phyloP scores from a whole-genome alignment of 2,113 vertebrate species.

The Halcyon malimbica region DNA sequence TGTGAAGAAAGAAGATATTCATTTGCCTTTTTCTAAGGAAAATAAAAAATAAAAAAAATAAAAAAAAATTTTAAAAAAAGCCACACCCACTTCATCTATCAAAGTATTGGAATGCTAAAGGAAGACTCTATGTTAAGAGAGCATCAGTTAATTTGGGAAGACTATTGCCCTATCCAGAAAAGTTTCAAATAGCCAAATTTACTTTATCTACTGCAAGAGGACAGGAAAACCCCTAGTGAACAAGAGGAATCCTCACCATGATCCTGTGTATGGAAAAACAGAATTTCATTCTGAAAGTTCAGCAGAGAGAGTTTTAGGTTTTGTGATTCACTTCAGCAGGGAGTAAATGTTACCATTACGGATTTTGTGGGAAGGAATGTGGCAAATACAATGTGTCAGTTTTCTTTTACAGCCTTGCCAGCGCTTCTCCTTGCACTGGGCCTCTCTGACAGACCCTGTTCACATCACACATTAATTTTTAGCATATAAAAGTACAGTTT shows the following conservation, averaged over 20 bases:
- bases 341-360: not conserved
- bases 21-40: not conserved
- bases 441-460: not conserved
- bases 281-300: not conserved
- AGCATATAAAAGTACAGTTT: not conserved
- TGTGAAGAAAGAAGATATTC: slow-evolving; percentile 11
- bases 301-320: not conserved
- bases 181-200: not conserved
- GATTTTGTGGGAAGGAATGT: not conserved
- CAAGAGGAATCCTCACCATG: not conserved
- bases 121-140: not conserved
- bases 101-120: not conserved
- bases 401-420: not conserved
- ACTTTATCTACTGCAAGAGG: not conserved
- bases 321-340: not conserved
- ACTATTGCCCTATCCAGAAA: not conserved
- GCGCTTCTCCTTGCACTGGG: not conserved
- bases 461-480: not conserved
- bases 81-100: fast-evolving
- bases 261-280: not conserved
- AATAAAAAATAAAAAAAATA: not conserved
- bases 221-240: not conserved
- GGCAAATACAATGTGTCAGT: not conserved
- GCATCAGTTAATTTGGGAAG: not conserved
- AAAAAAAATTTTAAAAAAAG: not conserved